Percentiles rank a stretch among this genome's conserved stretches.
Evolutionary conservation across 2,797 vertebrate species (phyloP).

Genomic region (Hoplostethus mediterraneus): DNA sequence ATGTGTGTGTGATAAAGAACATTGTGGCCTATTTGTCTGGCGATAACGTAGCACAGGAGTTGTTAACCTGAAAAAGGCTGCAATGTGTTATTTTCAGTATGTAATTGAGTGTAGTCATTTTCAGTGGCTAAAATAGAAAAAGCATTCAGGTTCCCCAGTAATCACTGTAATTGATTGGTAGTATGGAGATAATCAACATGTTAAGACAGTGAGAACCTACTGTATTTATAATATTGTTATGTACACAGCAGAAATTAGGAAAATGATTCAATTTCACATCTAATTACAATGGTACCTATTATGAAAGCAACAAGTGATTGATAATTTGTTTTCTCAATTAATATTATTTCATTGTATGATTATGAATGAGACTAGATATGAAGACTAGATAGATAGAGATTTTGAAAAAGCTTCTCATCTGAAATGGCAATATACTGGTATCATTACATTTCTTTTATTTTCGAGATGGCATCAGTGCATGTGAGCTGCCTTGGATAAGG

Average conservation of each 20-base stretch:
- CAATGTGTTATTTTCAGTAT: constrained; percentile 4
- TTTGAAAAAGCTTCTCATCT: neutral
- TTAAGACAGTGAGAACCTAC: no score
- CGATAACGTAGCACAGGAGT: neutral
- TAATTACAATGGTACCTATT: neutral
- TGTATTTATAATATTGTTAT: neutral
- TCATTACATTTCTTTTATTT: neutral
- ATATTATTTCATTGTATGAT: neutral
- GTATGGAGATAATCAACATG: no score
- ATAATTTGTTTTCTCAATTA: neutral
- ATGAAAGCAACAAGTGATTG: neutral
- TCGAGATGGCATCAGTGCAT: constrained; percentile 15
- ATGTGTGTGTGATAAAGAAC: no score
- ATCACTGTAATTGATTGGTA: neutral
- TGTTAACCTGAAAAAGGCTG: constrained; percentile 11
- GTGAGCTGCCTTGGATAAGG: constrained; percentile 33
- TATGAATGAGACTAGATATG: neutral
- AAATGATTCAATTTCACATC: constrained; percentile 12
- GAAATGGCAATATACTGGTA: neutral
- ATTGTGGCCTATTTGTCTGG: neutral
- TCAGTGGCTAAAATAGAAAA: constrained; percentile 8
- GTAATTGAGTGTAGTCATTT: constrained; percentile 3
- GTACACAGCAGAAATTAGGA: neutral
- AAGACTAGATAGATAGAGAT: neutral
- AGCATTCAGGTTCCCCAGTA: neutral